phyloP scores from a whole-genome alignment of 1,140 invertebrate species.

The Microplitis demolitor region DNA sequence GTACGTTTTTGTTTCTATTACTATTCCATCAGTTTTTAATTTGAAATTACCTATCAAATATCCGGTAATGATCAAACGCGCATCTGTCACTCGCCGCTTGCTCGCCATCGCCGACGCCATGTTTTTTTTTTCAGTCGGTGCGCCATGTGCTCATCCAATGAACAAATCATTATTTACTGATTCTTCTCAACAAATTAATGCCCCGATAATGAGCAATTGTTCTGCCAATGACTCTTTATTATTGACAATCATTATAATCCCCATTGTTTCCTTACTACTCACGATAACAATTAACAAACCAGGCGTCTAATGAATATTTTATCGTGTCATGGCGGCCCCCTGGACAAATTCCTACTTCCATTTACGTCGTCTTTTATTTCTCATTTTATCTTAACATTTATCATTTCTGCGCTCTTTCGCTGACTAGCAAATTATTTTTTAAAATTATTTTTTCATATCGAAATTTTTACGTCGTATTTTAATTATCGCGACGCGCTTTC shows the following conservation, averaged over 20 bases:
- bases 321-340: slow-evolving; percentile 46
- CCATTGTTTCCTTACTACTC: not conserved
- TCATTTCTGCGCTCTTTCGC: not conserved
- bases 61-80: not conserved
- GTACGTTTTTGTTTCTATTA: slow-evolving; percentile 60
- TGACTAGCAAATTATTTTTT: not conserved
- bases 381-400: not conserved
- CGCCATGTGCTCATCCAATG: slow-evolving; percentile 56
- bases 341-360: slow-evolving; percentile 21
- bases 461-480: too few relatives aligned
- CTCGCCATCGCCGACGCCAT: slow-evolving; percentile 45
- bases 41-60: not conserved
- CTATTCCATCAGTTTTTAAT: too few relatives aligned
- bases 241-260: not conserved
- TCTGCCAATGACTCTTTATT: not conserved
- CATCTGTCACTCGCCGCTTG: slow-evolving; percentile 51
- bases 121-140: slow-evolving; percentile 35
- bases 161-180: slow-evolving; percentile 28
- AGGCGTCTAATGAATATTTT: slow-evolving; percentile 28
- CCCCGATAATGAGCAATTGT: not conserved
- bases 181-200: not conserved
- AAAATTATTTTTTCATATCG: too few relatives aligned
- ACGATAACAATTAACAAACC: not conserved
- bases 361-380: slow-evolving; percentile 11
- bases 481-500: not conserved